Evolutionary conservation across 2,113 vertebrate species (phyloP).

Genomic region (Maccullochella peelii): DNA sequence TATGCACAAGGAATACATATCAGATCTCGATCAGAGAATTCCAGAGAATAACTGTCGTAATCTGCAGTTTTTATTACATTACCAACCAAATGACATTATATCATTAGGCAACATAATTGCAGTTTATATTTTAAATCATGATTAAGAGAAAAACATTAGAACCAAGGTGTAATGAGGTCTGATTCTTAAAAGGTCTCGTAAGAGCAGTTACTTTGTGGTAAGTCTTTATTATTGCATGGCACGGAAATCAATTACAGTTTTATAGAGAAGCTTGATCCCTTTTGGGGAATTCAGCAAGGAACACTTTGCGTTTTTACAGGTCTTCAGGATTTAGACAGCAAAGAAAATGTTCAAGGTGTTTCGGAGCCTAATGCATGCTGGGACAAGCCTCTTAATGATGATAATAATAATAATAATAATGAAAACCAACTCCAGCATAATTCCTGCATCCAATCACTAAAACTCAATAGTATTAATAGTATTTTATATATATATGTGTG

Average conservation of each 20-base stretch:
- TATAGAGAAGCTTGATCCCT: slow-evolving; percentile 71
- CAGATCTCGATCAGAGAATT: slow-evolving; percentile 29
- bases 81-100: slow-evolving; percentile 50
- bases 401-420: background rate
- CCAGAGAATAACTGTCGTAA: slow-evolving; percentile 27
- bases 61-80: slow-evolving; percentile 26
- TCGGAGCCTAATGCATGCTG: background rate
- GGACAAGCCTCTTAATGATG: background rate
- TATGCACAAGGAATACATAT: slow-evolving; percentile 35
- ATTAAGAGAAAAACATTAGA: slow-evolving; percentile 57
- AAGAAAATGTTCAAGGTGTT: slow-evolving; percentile 25
- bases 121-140: slow-evolving; percentile 62
- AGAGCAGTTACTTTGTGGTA: slow-evolving; percentile 63
- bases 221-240: slow-evolving; percentile 73
- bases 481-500: too few species aligned
- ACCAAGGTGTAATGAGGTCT: slow-evolving; percentile 64
- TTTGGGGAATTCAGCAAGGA: slow-evolving; percentile 67
- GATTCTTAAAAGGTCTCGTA: slow-evolving; percentile 65
- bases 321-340: slow-evolving; percentile 43
- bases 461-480: background rate
- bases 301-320: slow-evolving; percentile 68
- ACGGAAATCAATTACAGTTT: slow-evolving; percentile 77
- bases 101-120: slow-evolving; percentile 60
- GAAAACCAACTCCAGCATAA: background rate
- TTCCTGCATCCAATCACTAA: background rate